Conservation (phyloP, 1,140 invertebrate genomes). For the Drosophila lowei region DNA sequence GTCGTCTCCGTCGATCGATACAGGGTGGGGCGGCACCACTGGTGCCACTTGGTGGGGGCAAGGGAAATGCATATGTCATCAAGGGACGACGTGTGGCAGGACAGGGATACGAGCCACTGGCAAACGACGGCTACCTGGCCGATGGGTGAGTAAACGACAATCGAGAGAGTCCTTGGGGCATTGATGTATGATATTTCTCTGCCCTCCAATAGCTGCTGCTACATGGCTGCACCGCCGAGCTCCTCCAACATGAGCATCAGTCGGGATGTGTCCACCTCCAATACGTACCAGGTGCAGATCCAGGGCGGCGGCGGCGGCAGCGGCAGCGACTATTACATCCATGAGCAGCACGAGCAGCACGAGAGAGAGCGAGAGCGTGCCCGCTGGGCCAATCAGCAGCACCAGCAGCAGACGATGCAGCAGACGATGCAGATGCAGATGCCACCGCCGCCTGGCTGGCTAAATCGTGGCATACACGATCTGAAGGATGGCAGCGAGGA, state of each 20-base stretch:
- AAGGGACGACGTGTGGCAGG: constrained; percentile 60
- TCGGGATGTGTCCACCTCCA: constrained; percentile 77
- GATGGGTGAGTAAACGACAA: constrained; percentile 55
- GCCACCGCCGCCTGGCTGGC: constrained; percentile 65
- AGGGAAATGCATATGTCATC: constrained; percentile 42
- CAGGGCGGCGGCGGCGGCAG: constrained; percentile 31
- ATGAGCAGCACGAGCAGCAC: constrained; percentile 83
- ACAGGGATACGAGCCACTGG: constrained; percentile 58
- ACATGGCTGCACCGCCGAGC: constrained; percentile 52
- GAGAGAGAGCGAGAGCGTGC: constrained; percentile 83
- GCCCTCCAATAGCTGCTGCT: constrained; percentile 39
- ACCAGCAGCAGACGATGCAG: constrained; percentile 16
- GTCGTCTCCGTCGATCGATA: constrained; percentile 74
- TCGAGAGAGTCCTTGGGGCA: background rate
- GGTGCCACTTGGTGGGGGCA: background rate
- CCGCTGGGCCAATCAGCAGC: constrained; percentile 85
- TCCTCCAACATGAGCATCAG: constrained; percentile 69
- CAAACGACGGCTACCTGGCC: constrained; percentile 62
- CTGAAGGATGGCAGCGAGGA: constrained; percentile 77
- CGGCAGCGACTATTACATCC: constrained; percentile 56
- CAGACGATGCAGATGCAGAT: constrained; percentile 12
- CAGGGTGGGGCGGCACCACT: constrained; percentile 33
- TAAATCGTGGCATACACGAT: constrained; percentile 73
- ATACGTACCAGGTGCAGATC: constrained; percentile 77
- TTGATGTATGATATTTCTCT: too few relatives aligned